Conservation (phyloP, 1,140 invertebrate genomes). For the Leucophenga varia region DNA sequence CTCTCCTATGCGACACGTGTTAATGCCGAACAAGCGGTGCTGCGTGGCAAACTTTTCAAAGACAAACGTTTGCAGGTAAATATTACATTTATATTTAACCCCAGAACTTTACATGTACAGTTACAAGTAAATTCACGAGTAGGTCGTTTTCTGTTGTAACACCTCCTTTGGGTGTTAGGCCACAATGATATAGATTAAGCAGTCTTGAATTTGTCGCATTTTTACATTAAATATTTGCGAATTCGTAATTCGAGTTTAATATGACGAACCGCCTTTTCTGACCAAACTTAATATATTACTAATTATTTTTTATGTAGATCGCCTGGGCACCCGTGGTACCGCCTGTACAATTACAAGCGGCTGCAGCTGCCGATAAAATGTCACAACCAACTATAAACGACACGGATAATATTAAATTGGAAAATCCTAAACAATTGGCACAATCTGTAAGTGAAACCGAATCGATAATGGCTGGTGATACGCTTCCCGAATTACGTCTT, state of each 20-base stretch:
- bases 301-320: constrained; percentile 24
- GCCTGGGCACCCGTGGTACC: constrained; percentile 48
- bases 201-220: too few species aligned
- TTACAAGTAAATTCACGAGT: too few species aligned
- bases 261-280: too few species aligned
- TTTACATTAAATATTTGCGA: too few species aligned
- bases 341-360: constrained; percentile 5
- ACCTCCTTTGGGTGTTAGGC: too few species aligned
- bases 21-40: constrained; percentile 55
- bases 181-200: too few species aligned
- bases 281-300: too few species aligned
- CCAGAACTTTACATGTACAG: neutral
- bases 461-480: constrained; percentile 39
- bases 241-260: too few species aligned
- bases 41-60: constrained; percentile 54
- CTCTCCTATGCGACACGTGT: constrained; percentile 52
- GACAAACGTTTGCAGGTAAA: constrained; percentile 50
- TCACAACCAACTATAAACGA: neutral
- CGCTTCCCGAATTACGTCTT: constrained; percentile 46
- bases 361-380: neutral
- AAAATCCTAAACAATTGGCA: constrained; percentile 30
- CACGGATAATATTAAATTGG: constrained; percentile 12
- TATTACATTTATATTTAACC: too few species aligned
- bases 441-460: constrained; percentile 44
- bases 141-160: too few species aligned